Evolutionary conservation across 2,888 invertebrate genomes (phyloP).

Genomic region (Apodemia zela): DNA sequence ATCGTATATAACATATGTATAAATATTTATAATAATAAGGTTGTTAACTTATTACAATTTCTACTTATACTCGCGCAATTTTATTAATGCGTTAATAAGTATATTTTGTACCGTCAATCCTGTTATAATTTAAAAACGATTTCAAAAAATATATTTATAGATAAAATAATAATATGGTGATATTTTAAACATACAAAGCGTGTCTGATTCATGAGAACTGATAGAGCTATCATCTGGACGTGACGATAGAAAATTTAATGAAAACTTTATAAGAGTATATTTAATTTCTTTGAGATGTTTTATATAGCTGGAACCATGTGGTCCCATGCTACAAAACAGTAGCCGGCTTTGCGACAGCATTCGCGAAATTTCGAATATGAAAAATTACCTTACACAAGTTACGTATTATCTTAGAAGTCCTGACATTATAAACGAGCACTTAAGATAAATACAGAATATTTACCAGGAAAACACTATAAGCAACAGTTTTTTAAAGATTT

Average conservation of each 20-base stretch:
- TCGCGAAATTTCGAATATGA: too few relatives aligned
- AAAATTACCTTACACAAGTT: too few relatives aligned
- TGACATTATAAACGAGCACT: too few relatives aligned
- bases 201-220: conserved; percentile 14
- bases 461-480: too few relatives aligned
- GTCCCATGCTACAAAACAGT: too few relatives aligned
- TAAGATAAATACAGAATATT: too few relatives aligned
- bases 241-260: not conserved
- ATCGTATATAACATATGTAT: conserved; percentile 76
- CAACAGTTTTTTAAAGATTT: too few relatives aligned
- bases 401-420: too few relatives aligned
- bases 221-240: not conserved
- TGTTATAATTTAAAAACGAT: conserved; percentile 17
- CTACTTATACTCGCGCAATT: conserved; percentile 23
- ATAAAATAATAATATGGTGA: conserved; percentile 1
- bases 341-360: too few relatives aligned
- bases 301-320: too few relatives aligned
- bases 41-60: conserved; percentile 72
- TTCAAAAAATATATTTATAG: conserved; percentile 24
- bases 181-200: conserved; percentile 9
- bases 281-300: too few relatives aligned
- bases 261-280: not conserved
- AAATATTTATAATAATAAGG: conserved; percentile 57
- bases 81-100: conserved; percentile 17
- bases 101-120: conserved; percentile 18